phyloP scores from a whole-genome alignment of 2,888 invertebrate species.

The Drosophila siamana region DNA sequence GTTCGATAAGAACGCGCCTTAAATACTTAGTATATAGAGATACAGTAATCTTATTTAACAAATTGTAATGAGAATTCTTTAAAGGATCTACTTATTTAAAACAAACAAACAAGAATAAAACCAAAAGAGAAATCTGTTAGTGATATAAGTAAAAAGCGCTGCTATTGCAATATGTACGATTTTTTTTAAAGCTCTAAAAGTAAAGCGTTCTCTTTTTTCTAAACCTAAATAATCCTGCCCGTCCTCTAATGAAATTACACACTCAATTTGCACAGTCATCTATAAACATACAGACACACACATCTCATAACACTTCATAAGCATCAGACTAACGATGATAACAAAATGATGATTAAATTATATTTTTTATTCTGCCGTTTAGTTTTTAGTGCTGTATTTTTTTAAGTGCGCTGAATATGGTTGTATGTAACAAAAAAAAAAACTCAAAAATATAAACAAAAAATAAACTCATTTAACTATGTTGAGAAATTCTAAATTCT shows the following conservation, averaged over 20 bases:
- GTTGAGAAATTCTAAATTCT: conserved; percentile 19
- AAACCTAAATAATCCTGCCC: conserved; percentile 43
- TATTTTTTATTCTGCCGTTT: conserved; percentile 55
- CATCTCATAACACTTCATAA: conserved; percentile 15
- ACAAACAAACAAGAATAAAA: conserved; percentile 33
- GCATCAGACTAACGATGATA: conserved; percentile 17
- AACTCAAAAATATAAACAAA: neutral
- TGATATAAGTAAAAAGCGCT: conserved; percentile 63
- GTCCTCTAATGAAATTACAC: conserved; percentile 70
- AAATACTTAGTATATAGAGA: conserved; percentile 59
- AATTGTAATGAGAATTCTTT: conserved; percentile 30
- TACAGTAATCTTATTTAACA: conserved; percentile 48
- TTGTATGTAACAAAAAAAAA: conserved; percentile 55
- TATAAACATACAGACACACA: conserved; percentile 11
- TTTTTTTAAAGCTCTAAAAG: conserved; percentile 38
- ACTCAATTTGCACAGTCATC: conserved; percentile 32
- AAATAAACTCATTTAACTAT: conserved; percentile 37
- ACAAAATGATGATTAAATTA: conserved; percentile 2
- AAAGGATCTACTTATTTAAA: conserved; percentile 19
- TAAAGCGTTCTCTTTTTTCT: conserved; percentile 39
- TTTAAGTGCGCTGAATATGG: conserved; percentile 70
- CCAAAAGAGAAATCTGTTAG: conserved; percentile 63
- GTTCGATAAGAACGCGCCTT: conserved; percentile 52
- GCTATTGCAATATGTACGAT: conserved; percentile 66
- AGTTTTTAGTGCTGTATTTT: conserved; percentile 63